Evolutionary conservation across 1,140 invertebrate genomes (phyloP).

Genomic region (Agraylea sexmaculata): DNA sequence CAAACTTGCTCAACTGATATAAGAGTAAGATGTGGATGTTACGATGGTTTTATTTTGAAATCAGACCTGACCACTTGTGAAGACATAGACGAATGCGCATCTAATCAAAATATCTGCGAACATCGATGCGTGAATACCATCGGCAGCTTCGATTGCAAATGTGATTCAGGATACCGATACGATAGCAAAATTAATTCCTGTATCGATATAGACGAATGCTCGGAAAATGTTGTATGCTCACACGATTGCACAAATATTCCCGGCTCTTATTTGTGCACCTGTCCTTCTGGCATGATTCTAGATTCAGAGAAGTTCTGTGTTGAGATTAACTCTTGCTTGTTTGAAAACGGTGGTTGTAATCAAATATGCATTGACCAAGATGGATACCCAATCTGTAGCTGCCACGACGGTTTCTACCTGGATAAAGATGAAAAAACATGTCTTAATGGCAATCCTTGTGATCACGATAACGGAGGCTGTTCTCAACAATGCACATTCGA

Average conservation of each 20-base stretch:
- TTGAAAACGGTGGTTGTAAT: conserved; percentile 34
- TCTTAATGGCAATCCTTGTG: conserved; percentile 49
- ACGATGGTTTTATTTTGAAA: conserved; percentile 14
- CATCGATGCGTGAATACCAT: conserved; percentile 62
- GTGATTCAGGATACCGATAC: conserved; percentile 50
- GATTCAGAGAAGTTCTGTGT: conserved; percentile 19
- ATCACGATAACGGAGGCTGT: conserved; percentile 39
- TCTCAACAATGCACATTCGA: conserved; percentile 40
- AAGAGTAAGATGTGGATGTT: conserved; percentile 33
- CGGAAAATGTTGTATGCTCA: conserved; percentile 44
- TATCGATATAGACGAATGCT: conserved; percentile 61
- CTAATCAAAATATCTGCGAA: conserved; percentile 55
- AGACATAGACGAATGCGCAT: conserved; percentile 68
- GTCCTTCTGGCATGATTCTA: conserved; percentile 38
- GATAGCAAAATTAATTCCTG: conserved; percentile 38
- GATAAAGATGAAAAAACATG: conserved; percentile 34
- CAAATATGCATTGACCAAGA: conserved; percentile 33
- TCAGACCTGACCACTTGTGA: conserved; percentile 18
- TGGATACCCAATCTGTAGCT: conserved; percentile 36
- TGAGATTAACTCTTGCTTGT: conserved; percentile 47
- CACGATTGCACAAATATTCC: conserved; percentile 52
- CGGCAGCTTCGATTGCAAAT: conserved; percentile 61
- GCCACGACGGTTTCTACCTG: conserved; percentile 36
- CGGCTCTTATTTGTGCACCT: conserved; percentile 62
- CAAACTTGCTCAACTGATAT: conserved; percentile 36